phyloP scores from a whole-genome alignment of 2,888 invertebrate genomes.

The Rhingia rostrata region DNA sequence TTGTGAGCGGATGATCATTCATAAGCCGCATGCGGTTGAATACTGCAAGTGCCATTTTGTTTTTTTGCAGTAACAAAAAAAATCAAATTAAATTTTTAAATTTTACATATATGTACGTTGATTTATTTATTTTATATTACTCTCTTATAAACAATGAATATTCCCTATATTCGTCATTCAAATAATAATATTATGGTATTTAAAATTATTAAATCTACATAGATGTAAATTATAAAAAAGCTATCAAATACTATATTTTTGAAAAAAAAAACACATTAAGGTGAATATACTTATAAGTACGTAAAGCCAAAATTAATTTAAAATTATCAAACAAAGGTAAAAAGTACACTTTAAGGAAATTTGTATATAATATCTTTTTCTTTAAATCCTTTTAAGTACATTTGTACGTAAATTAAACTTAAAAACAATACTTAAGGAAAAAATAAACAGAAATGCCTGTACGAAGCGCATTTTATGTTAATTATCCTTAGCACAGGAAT shows the following conservation, averaged over 20 bases:
- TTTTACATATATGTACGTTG: neutral
- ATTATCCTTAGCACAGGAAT: slow-evolving; percentile 59
- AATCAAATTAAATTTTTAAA: neutral
- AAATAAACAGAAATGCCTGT: slow-evolving; percentile 41
- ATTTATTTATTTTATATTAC: slow-evolving; percentile 11
- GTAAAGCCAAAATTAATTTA: slow-evolving; percentile 37
- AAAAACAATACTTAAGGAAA: slow-evolving; percentile 21
- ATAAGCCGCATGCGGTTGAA: neutral
- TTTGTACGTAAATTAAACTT: neutral
- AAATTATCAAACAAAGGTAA: neutral
- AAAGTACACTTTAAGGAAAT: no score
- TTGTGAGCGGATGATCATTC: no score
- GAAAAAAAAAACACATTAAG: slow-evolving; percentile 14
- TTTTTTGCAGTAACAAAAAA: neutral
- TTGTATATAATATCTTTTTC: no score
- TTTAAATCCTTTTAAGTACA: neutral
- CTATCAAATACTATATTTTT: slow-evolving; percentile 31
- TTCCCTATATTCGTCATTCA: slow-evolving; percentile 51
- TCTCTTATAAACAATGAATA: slow-evolving; percentile 28
- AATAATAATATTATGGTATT: slow-evolving; percentile 8
- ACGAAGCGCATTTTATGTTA: slow-evolving; percentile 41
- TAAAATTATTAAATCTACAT: slow-evolving; percentile 6
- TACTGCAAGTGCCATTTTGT: neutral
- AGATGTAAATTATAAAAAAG: slow-evolving; percentile 45
- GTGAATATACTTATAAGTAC: slow-evolving; percentile 55